Conservation (phyloP, 2,888 invertebrate genomes). For the Drosophila fulvimacula region DNA sequence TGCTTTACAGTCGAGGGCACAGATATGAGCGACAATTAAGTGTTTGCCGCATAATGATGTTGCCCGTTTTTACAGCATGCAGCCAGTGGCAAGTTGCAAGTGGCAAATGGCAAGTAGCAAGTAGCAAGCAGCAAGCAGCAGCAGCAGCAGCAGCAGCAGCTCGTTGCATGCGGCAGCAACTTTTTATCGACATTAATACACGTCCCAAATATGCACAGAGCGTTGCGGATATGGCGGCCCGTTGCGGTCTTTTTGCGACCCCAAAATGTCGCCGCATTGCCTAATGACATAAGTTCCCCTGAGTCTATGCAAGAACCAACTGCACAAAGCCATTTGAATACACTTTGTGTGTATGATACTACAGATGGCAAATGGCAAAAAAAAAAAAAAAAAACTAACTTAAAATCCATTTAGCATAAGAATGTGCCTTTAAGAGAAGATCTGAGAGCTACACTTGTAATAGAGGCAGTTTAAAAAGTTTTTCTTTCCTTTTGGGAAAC, state of each 20-base stretch:
- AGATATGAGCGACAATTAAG: conserved; percentile 78
- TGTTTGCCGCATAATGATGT: conserved; percentile 79
- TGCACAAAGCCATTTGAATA: conserved; percentile 16
- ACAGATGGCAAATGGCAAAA: background rate
- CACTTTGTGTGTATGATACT: background rate
- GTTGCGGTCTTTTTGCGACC: conserved; percentile 29
- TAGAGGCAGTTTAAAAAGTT: background rate
- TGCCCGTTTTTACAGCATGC: conserved; percentile 67
- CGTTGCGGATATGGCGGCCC: conserved; percentile 42
- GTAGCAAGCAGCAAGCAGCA: conserved; percentile 7
- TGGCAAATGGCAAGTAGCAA: conserved; percentile 15
- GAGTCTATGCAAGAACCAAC: conserved; percentile 28
- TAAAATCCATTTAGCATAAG: background rate
- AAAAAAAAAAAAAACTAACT: background rate
- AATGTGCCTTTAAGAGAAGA: background rate
- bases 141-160: conserved; percentile 18
- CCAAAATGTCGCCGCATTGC: conserved; percentile 36
- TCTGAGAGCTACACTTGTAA: background rate
- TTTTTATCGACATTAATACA: conserved; percentile 73
- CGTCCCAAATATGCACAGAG: conserved; percentile 58
- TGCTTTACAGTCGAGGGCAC: conserved; percentile 43
- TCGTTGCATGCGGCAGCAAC: conserved; percentile 44
- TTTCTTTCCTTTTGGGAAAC: no score
- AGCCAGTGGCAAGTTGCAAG: conserved; percentile 17
- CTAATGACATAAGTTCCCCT: conserved; percentile 46